Conservation (phyloP, 2,797 vertebrate genomes). For the Myotis findleyi region DNA sequence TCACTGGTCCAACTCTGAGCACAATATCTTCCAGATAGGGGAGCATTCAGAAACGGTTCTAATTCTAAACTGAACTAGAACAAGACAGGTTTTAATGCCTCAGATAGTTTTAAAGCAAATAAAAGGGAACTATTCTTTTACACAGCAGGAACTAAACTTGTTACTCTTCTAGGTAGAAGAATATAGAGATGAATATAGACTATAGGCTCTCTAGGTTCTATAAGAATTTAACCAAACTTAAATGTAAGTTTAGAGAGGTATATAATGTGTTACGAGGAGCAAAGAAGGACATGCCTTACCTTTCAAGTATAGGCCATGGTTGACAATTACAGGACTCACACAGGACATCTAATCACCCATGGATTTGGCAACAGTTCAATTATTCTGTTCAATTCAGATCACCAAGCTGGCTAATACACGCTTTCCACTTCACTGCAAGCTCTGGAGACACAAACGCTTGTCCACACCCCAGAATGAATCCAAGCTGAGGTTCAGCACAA, state of each 20-base stretch:
- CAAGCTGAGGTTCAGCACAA: slow-evolving; percentile 79
- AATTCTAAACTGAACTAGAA: slow-evolving; percentile 63
- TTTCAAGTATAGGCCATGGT: slow-evolving; percentile 6
- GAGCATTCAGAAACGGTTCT: slow-evolving; percentile 36
- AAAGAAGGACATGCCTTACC: slow-evolving; percentile 41
- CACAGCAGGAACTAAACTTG: slow-evolving; percentile 46
- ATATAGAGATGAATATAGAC: slow-evolving; percentile 41
- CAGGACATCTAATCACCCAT: slow-evolving; percentile 68
- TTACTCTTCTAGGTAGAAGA: slow-evolving; percentile 65
- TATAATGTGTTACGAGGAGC: slow-evolving; percentile 12
- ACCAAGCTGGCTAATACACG: slow-evolving; percentile 74
- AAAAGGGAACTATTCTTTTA: slow-evolving; percentile 57
- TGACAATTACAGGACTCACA: slow-evolving; percentile 61
- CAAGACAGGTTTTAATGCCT: not conserved
- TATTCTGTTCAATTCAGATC: slow-evolving; percentile 78
- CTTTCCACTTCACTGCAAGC: slow-evolving; percentile 81
- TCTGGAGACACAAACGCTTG: slow-evolving; percentile 80
- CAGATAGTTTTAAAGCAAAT: slow-evolving; percentile 66
- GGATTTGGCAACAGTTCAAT: slow-evolving; percentile 70
- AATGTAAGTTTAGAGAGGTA: slow-evolving; percentile 3
- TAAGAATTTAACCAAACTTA: slow-evolving; percentile 51
- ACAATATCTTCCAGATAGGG: not conserved
- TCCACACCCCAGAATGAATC: slow-evolving; percentile 79
- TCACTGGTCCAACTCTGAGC: slow-evolving; percentile 36
- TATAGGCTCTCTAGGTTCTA: not conserved